These are phyloP conservation scores for Lanistes nyassanus DNA, from an alignment of 1,140 invertebrate species.

Conservation along the genomic window DNA sequence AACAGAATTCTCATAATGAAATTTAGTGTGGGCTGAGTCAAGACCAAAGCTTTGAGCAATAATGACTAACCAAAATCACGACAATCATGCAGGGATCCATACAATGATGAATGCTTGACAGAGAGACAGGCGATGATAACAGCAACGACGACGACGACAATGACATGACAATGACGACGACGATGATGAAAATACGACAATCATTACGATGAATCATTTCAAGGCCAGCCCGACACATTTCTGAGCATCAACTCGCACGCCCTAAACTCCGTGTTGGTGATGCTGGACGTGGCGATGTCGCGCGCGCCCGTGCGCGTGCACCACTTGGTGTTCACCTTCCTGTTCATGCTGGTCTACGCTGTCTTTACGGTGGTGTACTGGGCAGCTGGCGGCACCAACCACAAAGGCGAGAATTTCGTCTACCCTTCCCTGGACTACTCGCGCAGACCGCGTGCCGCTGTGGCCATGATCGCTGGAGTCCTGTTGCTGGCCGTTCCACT, in stretches of 20 bases:
- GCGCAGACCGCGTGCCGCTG: slow-evolving; percentile 34
- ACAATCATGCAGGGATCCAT: no score
- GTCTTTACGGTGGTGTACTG: slow-evolving; percentile 81
- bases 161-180: no score
- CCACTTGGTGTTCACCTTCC: slow-evolving; percentile 77
- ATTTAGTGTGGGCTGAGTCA: no score
- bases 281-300: slow-evolving; percentile 78
- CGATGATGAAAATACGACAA: neutral
- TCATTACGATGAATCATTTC: slow-evolving; percentile 29
- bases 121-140: no score
- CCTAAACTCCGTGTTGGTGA: slow-evolving; percentile 78
- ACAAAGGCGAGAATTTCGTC: slow-evolving; percentile 65
- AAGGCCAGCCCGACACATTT: slow-evolving; percentile 42
- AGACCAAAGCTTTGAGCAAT: no score
- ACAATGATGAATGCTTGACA: neutral
- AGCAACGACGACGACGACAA: no score
- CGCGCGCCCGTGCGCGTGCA: slow-evolving; percentile 76
- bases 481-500: slow-evolving; percentile 42
- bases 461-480: slow-evolving; percentile 30
- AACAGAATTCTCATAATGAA: no score
- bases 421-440: slow-evolving; percentile 62
- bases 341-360: slow-evolving; percentile 74
- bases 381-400: slow-evolving; percentile 72
- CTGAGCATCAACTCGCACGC: slow-evolving; percentile 70
- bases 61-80: no score